Conservation (phyloP, 1,140 invertebrate species). For the Batillaria attramentaria region DNA sequence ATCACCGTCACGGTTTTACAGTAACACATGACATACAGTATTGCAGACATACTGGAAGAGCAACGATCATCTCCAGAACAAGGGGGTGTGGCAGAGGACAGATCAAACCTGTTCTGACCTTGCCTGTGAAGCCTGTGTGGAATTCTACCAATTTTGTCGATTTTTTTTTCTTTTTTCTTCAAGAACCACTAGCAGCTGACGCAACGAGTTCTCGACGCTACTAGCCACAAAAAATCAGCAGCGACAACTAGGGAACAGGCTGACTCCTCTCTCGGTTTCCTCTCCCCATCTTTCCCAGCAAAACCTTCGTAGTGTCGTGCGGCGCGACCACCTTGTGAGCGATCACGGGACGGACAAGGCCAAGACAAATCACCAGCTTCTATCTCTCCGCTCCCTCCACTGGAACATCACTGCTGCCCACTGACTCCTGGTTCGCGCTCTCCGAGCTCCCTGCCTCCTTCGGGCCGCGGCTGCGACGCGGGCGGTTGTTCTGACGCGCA, state of each 20-base stretch:
- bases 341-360: slow-evolving; percentile 27
- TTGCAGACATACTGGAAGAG: slow-evolving; percentile 26
- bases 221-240: slow-evolving; percentile 36
- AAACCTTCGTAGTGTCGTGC: slow-evolving; percentile 22
- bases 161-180: too few species aligned
- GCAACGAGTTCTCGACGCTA: slow-evolving; percentile 15
- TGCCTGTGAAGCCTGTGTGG: slow-evolving; percentile 12
- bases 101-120: slow-evolving; percentile 7
- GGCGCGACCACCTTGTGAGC: not conserved
- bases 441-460: slow-evolving; percentile 26
- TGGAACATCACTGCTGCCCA: slow-evolving; percentile 27
- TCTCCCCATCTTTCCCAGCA: slow-evolving; percentile 22
- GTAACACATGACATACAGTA: too few species aligned
- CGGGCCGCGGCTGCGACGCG: slow-evolving; percentile 7
- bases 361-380: not conserved
- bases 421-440: slow-evolving; percentile 28
- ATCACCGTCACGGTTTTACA: too few species aligned
- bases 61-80: slow-evolving; percentile 13
- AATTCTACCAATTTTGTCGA: slow-evolving; percentile 22
- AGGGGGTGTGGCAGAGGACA: not conserved
- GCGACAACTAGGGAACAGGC: slow-evolving; percentile 34
- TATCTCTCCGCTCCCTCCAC: slow-evolving; percentile 18
- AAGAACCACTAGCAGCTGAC: slow-evolving; percentile 23
- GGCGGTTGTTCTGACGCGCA: slow-evolving; percentile 38
- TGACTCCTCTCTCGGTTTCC: not conserved